phyloP scores from a whole-genome alignment of 2,113 vertebrate genomes.

The Zosterops lateralis region DNA sequence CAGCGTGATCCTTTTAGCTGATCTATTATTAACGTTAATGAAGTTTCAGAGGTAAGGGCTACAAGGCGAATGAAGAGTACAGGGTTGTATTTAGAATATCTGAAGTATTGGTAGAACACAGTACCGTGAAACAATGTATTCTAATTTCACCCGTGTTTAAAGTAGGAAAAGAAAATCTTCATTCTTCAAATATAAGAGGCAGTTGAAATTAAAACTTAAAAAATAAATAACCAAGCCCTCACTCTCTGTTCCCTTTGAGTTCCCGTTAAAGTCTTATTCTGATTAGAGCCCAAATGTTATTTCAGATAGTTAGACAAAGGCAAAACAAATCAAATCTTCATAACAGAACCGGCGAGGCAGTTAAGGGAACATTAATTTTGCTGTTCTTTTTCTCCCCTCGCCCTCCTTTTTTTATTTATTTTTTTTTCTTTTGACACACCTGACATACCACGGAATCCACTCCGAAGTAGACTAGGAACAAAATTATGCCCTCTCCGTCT shows the following conservation, averaged over 20 bases:
- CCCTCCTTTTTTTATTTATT: neutral
- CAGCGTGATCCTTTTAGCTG: slow-evolving; percentile 17
- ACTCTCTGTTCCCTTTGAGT: neutral
- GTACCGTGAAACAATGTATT: neutral
- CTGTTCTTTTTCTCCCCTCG: neutral
- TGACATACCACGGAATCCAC: neutral
- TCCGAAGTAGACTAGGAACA: neutral
- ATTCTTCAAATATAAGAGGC: neutral
- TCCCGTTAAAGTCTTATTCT: neutral
- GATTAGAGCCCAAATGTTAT: neutral
- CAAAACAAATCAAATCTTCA: neutral
- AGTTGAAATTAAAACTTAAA: neutral
- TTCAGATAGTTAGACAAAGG: neutral
- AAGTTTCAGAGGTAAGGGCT: neutral
- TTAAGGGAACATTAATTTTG: neutral
- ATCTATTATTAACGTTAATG: slow-evolving; percentile 65
- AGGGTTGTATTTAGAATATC: neutral
- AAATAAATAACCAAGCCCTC: neutral
- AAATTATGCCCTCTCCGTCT: neutral
- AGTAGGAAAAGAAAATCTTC: neutral
- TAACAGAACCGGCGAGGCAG: neutral
- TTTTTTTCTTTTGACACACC: neutral
- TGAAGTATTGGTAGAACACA: neutral
- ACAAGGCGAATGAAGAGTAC: neutral
- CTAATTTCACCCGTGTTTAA: neutral